phyloP scores from a whole-genome alignment of 2,888 invertebrate species.

The Ypsolopha scabrella region DNA sequence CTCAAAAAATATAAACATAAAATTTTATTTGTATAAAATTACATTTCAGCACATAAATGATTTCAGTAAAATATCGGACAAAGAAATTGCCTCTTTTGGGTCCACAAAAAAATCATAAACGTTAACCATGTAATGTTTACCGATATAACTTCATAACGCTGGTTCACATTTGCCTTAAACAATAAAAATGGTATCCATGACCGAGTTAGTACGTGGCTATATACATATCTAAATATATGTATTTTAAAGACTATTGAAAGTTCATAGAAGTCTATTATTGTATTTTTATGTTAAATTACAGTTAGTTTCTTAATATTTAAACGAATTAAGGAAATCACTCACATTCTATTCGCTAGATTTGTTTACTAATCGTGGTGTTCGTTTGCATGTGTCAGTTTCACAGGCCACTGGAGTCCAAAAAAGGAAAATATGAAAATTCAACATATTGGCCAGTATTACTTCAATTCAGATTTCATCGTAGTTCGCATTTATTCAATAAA shows the following conservation, averaged over 20 bases:
- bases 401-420: slow-evolving; percentile 22
- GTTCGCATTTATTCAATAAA: no score
- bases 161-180: background rate
- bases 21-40: no score
- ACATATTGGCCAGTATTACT: no score
- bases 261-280: slow-evolving; percentile 54
- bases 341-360: slow-evolving; percentile 47
- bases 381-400: slow-evolving; percentile 60
- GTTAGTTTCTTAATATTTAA: slow-evolving; percentile 36
- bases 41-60: no score
- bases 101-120: no score
- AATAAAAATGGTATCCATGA: background rate
- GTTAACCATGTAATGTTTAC: no score
- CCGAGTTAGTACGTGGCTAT: background rate
- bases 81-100: no score
- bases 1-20: no score
- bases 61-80: no score
- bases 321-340: slow-evolving; percentile 51
- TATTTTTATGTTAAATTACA: slow-evolving; percentile 31
- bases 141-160: no score
- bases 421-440: slow-evolving; percentile 18
- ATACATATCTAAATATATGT: background rate
- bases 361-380: slow-evolving; percentile 66
- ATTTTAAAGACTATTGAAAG: slow-evolving; percentile 24
- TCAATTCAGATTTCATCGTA: no score